Conservation (phyloP, 1,140 invertebrate species). For the Contarinia nasturtii region DNA sequence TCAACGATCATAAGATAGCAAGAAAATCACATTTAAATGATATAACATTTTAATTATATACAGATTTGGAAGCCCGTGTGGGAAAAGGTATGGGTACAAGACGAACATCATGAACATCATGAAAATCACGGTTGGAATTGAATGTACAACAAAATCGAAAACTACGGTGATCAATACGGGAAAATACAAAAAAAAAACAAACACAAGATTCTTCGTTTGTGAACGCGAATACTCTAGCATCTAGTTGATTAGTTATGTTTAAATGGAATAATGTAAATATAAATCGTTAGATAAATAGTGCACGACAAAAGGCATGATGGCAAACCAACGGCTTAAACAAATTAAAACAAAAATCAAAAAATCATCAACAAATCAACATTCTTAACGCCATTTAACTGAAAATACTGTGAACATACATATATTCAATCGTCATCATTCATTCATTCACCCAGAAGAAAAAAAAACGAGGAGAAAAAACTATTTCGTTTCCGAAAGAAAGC, state of each 20-base stretch:
- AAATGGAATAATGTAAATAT: not conserved
- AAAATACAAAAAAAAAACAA: not conserved
- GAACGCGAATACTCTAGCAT: not conserved
- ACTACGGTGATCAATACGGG: not conserved
- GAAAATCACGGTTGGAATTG: constrained; percentile 35
- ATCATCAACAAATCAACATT: not conserved
- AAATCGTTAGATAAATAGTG: not conserved
- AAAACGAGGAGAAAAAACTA: not conserved
- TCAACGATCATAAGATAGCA: no score
- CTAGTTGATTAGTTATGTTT: not conserved
- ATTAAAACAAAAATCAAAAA: not conserved
- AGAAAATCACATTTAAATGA: no score
- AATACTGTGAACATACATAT: no score
- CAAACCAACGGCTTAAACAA: not conserved
- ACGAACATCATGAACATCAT: constrained; percentile 26
- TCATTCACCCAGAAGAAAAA: not conserved
- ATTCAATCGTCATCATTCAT: no score
- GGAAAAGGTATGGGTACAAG: constrained; percentile 54
- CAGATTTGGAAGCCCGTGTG: constrained; percentile 44
- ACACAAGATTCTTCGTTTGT: not conserved
- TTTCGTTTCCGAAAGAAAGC: no score
- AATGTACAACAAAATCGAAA: not conserved
- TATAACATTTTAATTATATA: no score
- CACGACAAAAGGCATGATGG: not conserved
- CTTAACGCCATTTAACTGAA: no score